Evolutionary conservation across 2,113 vertebrate genomes (phyloP), one percentile per base, ranked within the genome.

Genomic region (Hystrix brachyura): DNA sequence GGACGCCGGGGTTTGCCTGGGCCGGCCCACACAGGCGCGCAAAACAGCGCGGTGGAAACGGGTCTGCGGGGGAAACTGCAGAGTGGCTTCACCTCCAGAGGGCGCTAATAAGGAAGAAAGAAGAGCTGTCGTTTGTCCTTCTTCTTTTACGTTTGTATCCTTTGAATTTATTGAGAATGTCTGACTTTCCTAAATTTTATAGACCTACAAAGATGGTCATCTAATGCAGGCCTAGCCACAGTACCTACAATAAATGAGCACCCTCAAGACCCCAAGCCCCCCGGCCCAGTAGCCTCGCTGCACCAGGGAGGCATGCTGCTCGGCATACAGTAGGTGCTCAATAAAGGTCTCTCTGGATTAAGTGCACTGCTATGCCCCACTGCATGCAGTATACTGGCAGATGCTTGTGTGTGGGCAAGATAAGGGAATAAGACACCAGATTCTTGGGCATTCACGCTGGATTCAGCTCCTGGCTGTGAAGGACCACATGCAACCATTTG

Each of bases 351-450:
- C 18, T 11, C 0, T 14, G 18, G 83, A 57, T 57, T 18, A 57
- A 27, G n/a, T 18, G 34, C 15, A 17, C 74, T 69, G 38, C n/a
- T 55, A 14, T 43, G 48, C 51, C 72, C n/a, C 18, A 21, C 21
- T 5, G 29, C 21, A 29, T 46, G 65, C 32, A 7, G 53, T n/a
- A 6, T 76, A 1, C 62, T 43, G 53, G 71, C 9, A 1, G 32
- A 3, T 4, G 32, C 12, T 0, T 4, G 13, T 72, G 34, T 53
- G 1, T 1, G 7, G 15, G 18, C 9, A 69, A 27, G 14, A 15
- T 19, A 19, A 21, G 48, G 25, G 46, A 15, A 15, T 12, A 57
- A 59, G 14, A 6, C 1, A 57, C 15, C 43, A 55, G 71, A 43
- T 3, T 23, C 71, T 18, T 21, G 25, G 71, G 38, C 62, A 13